phyloP scores from a whole-genome alignment of 2,888 invertebrate species.

The Drosophila emarginata region DNA sequence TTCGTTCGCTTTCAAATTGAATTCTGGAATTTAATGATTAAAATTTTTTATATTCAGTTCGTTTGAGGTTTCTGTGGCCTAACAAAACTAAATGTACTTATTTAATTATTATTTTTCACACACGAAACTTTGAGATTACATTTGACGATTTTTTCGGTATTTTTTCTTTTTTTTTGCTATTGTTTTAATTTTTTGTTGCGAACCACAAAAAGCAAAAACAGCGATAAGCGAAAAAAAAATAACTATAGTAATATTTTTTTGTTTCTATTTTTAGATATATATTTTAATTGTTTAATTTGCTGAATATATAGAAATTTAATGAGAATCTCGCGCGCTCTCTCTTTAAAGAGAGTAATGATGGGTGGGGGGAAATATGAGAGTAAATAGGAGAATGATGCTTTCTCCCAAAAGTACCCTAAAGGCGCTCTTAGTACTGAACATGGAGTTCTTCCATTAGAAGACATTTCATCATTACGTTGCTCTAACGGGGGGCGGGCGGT shows the following conservation, averaged over 20 bases:
- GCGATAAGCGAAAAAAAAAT: background rate
- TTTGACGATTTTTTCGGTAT: no score
- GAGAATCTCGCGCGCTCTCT: background rate
- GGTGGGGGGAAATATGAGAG: no score
- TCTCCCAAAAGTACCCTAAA: no score
- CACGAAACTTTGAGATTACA: conserved; percentile 7
- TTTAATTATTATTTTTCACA: conserved; percentile 14
- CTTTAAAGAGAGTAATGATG: no score
- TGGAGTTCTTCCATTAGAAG: no score
- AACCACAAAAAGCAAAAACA: background rate
- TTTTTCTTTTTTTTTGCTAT: background rate
- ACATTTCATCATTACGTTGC: no score
- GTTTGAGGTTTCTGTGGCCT: conserved; percentile 3
- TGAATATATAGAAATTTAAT: background rate
- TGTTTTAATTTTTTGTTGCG: background rate
- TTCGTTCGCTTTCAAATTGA: background rate
- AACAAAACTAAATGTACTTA: conserved; percentile 11
- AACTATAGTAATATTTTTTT: background rate
- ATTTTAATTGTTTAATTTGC: background rate
- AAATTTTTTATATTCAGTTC: background rate
- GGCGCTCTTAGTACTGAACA: no score
- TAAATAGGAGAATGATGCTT: no score
- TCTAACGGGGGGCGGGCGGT: no score
- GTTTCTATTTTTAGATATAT: background rate
- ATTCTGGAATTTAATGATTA: conserved; percentile 2